phyloP scores from a whole-genome alignment of 2,113 vertebrate genomes.

The Nothocercus nigrocapillus region DNA sequence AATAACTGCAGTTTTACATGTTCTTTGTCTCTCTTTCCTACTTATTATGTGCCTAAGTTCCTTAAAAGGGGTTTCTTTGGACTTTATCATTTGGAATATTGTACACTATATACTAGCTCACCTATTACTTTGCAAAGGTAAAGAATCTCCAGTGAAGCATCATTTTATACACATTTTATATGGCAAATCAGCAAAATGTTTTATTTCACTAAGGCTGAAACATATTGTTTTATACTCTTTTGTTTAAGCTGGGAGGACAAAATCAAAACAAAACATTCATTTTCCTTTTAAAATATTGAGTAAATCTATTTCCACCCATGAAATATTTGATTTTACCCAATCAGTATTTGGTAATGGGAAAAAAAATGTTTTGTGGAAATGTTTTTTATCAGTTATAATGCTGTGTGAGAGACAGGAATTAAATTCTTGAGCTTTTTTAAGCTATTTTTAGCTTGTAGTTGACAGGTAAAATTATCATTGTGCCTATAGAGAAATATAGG shows the following conservation, averaged over 20 bases:
- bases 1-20: background rate
- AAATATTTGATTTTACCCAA: background rate
- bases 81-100: background rate
- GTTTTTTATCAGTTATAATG: background rate
- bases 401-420: accelerated
- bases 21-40: background rate
- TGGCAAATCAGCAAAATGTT: background rate
- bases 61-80: background rate
- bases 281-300: background rate
- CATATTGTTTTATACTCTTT: background rate
- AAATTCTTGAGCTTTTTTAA: background rate
- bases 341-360: background rate
- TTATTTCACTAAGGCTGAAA: background rate
- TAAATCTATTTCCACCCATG: background rate
- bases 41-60: background rate
- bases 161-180: background rate
- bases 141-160: background rate
- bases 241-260: background rate
- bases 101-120: background rate
- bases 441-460: background rate
- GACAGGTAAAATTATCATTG: background rate
- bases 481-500: background rate
- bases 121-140: background rate
- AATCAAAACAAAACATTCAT: background rate
- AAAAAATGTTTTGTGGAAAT: background rate